Conservation (phyloP, 2,797 vertebrate genomes). For the Sebastes vulpes region DNA sequence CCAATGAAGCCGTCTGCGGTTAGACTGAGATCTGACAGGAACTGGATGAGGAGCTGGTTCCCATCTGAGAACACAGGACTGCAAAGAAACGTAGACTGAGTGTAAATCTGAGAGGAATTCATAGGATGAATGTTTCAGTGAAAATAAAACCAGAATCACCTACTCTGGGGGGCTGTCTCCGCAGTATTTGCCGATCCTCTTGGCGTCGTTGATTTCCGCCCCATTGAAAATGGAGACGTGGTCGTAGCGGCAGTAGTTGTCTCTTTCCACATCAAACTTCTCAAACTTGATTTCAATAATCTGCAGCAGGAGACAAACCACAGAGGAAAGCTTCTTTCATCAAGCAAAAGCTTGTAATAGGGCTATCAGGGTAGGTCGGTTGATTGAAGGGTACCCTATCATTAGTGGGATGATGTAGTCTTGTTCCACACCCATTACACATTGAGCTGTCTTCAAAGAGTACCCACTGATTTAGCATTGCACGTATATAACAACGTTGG, state of each 20-base stretch:
- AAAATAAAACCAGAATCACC: slow-evolving; percentile 75
- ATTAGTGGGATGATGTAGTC: slow-evolving; percentile 12
- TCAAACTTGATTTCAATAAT: slow-evolving; percentile 96
- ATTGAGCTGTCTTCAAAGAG: neutral
- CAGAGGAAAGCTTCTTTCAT: slow-evolving; percentile 5
- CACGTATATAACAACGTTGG: neutral
- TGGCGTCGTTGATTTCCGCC: slow-evolving; percentile 94
- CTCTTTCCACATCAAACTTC: slow-evolving; percentile 98
- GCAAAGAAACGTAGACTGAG: slow-evolving; percentile 45
- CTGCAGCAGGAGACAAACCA: slow-evolving; percentile 61
- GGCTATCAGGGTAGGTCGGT: neutral
- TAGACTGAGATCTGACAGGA: slow-evolving; percentile 97
- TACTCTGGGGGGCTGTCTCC: slow-evolving; percentile 97
- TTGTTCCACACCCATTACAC: slow-evolving; percentile 21
- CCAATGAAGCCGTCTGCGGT: slow-evolving; percentile 98
- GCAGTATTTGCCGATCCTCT: slow-evolving; percentile 96
- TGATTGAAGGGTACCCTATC: neutral
- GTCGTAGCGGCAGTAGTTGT: slow-evolving; percentile 98
- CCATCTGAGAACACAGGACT: slow-evolving; percentile 95
- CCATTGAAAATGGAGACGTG: slow-evolving; percentile 97
- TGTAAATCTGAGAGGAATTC: slow-evolving; percentile 17
- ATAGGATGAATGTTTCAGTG: neutral
- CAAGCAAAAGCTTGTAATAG: neutral
- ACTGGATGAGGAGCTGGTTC: slow-evolving; percentile 96
- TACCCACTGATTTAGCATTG: neutral